Base-by-base conservation (phyloP, 2,888 invertebrate species). In the Eucriotettix oculatus region DNA sequence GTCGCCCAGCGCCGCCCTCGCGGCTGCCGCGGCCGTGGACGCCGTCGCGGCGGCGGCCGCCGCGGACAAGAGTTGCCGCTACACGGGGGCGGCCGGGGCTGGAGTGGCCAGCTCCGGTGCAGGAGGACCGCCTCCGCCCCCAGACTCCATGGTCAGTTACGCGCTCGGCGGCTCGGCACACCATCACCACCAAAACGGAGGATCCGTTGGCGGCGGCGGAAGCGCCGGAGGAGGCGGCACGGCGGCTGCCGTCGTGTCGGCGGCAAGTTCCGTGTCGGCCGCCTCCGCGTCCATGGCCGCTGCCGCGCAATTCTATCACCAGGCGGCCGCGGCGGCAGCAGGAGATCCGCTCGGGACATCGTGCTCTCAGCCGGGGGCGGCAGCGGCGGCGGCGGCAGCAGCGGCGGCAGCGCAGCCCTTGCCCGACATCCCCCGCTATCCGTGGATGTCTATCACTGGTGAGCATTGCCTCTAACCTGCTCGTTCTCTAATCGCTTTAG, bases 391-490 rank as follows among this genome's bases (percentile, higher is more conserved):
- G 63, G 89, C 89, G 64, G 90, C 90, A 75, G 81, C 86, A 55
- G 78, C 79, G 63, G 78, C 83, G 61, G 84, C 88, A 63, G 89
- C 89, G 64, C 90, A 90, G 75, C 89, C 90, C 61, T 85, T 93
- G 72, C 90, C 90, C 57, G 93, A 93, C 77, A 87, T 93, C 73
- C 92, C 93, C 60, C 84, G 93, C 72, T 93, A 94, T 75, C 93
- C 93, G 57, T 94, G 93, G 93, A 93, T 94, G 92, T 90, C 92
- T 71, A 90, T 93, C 76, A 92, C 93, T 81, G 93, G 93, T 92
- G 81, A 86, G 82, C 79, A 57, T 59, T 54, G 17, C 40, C 41
- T 40, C 42, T 17, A 1, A 42, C 55, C 40, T 29, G 29, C 29
- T 29, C 29, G 29, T 29, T 29, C 29, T 29, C 29, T 29, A 29